Evolutionary conservation across 2,113 vertebrate genomes (phyloP).

Genomic region (Rhinopomastus cyanomelas): DNA sequence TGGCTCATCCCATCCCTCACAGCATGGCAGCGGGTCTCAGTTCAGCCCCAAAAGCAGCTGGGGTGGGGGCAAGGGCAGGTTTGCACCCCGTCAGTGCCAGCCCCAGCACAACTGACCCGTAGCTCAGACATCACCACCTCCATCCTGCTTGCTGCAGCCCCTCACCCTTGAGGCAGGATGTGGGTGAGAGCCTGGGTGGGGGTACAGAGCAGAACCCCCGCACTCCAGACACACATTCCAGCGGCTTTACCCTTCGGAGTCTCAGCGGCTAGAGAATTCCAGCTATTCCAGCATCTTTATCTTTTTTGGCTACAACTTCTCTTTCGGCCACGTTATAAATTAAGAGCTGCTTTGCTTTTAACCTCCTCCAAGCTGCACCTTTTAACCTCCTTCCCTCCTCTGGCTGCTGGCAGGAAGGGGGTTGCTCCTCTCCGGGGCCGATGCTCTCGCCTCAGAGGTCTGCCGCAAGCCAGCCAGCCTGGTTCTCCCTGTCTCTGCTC

Average conservation of each 20-base stretch:
- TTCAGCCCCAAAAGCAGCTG: accelerated
- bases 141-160: background rate
- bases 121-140: accelerated
- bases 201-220: background rate
- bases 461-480: background rate
- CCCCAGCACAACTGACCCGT: accelerated
- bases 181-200: background rate
- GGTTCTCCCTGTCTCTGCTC: no score
- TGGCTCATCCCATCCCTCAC: background rate
- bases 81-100: background rate
- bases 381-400: constrained; percentile 37
- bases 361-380: constrained; percentile 51
- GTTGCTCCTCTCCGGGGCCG: background rate
- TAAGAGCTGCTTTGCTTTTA: constrained; percentile 53
- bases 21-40: accelerated
- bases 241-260: constrained; percentile 53
- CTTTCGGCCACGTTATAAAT: constrained; percentile 63
- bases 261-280: constrained; percentile 61
- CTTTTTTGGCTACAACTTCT: constrained; percentile 49
- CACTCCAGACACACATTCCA: constrained; percentile 34
- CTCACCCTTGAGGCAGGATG: background rate
- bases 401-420: constrained; percentile 12
- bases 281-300: constrained; percentile 66
- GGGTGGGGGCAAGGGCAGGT: background rate
- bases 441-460: constrained; percentile 33